These are phyloP conservation scores for Maniola hyperantus DNA, from an alignment of 2,888 invertebrate genomes.

Conservation along the genomic window DNA sequence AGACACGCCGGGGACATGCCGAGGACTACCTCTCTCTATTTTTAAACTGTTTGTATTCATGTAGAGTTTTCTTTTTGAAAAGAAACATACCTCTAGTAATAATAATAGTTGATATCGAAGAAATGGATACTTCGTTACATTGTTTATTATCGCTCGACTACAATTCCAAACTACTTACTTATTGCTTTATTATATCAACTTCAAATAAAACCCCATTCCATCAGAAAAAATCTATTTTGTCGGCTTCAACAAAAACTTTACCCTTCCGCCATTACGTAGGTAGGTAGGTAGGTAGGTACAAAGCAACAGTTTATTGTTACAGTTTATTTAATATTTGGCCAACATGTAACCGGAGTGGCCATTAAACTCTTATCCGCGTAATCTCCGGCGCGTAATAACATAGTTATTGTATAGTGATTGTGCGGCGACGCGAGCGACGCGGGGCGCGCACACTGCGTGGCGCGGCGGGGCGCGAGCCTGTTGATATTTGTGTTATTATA, in stretches of 20 bases:
- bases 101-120: too few species aligned
- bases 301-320: background rate
- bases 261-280: background rate
- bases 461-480: background rate
- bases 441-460: too few species aligned
- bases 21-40: too few species aligned
- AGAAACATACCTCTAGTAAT: too few species aligned
- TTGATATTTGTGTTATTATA: slow-evolving; percentile 29
- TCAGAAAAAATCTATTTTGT: background rate
- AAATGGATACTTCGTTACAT: too few species aligned
- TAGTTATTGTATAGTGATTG: background rate
- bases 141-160: too few species aligned
- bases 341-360: slow-evolving; percentile 7
- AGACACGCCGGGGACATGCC: too few species aligned
- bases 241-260: background rate
- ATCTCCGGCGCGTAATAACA: background rate
- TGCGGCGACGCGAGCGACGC: background rate
- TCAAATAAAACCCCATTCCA: background rate
- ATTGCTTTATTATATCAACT: too few species aligned
- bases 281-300: background rate
- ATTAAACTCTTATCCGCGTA: background rate
- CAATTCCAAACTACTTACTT: too few species aligned
- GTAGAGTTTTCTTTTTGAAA: too few species aligned
- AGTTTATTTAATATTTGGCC: background rate
- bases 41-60: too few species aligned